These are phyloP conservation scores for Podotricha telesiphe DNA, from an alignment of 2,888 invertebrate genomes.

Conservation along the genomic window DNA sequence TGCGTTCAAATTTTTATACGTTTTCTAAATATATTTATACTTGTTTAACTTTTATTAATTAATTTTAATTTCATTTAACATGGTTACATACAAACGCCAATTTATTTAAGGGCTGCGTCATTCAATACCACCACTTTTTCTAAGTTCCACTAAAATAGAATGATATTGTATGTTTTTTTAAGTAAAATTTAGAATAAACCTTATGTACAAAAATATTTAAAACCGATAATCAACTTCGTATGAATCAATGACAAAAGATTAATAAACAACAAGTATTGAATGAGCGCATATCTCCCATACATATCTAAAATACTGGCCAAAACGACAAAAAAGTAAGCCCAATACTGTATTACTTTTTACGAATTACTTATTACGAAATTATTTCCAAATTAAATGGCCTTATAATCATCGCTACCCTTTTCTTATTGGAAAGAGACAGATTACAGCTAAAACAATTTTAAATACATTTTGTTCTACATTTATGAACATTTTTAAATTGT, in stretches of 20 bases:
- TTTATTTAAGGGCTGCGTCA: neutral
- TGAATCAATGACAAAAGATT: too few relatives aligned
- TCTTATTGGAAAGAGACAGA: neutral
- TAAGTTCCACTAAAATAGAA: too few relatives aligned
- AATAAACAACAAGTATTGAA: constrained; percentile 4
- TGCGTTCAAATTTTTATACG: too few relatives aligned
- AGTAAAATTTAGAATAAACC: too few relatives aligned
- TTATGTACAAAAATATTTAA: too few relatives aligned
- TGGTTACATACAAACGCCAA: constrained; percentile 14
- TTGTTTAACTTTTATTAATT: constrained; percentile 18
- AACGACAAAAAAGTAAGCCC: constrained; percentile 18
- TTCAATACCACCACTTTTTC: neutral
- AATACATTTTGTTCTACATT: neutral
- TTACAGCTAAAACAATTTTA: neutral
- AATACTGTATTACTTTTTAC: constrained; percentile 8
- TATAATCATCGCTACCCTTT: neutral
- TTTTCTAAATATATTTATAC: too few relatives aligned
- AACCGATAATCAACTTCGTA: too few relatives aligned
- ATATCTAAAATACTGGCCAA: constrained; percentile 15
- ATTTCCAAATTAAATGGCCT: neutral
- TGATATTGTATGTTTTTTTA: too few relatives aligned
- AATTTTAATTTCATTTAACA: constrained; percentile 12
- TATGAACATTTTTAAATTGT: neutral
- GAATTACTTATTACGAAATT: constrained; percentile 10
- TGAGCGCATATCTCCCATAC: neutral